Conservation (phyloP, 2,113 vertebrate genomes). For the Grantiella picta region DNA sequence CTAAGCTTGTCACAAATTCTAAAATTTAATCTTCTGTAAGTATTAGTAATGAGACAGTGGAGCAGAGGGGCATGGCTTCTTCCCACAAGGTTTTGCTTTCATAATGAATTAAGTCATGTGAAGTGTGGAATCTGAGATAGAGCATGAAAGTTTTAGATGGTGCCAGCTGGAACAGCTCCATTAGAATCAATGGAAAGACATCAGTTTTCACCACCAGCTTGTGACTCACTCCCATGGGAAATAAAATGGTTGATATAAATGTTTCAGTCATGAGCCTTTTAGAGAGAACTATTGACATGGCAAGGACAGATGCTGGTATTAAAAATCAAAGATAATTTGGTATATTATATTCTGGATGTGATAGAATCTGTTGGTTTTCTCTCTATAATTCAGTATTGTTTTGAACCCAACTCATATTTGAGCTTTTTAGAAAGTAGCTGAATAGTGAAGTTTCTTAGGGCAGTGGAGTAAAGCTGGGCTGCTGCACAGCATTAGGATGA, state of each 20-base stretch:
- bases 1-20: neutral
- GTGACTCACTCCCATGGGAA: neutral
- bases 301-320: neutral
- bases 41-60: neutral
- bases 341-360: neutral
- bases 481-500: neutral
- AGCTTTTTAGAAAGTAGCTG: neutral
- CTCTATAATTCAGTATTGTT: neutral
- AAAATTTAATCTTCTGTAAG: constrained; percentile 20
- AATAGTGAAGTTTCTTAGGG: neutral
- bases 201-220: neutral
- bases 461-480: neutral
- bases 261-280: neutral
- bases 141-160: neutral
- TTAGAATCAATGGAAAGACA: neutral
- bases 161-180: neutral
- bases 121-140: neutral
- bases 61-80: neutral
- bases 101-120: neutral
- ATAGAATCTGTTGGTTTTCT: neutral
- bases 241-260: neutral
- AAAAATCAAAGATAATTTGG: neutral
- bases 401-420: neutral
- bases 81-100: neutral
- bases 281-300: neutral